phyloP scores from a whole-genome alignment of 1,140 invertebrate genomes.

The Ganaspis sp. region DNA sequence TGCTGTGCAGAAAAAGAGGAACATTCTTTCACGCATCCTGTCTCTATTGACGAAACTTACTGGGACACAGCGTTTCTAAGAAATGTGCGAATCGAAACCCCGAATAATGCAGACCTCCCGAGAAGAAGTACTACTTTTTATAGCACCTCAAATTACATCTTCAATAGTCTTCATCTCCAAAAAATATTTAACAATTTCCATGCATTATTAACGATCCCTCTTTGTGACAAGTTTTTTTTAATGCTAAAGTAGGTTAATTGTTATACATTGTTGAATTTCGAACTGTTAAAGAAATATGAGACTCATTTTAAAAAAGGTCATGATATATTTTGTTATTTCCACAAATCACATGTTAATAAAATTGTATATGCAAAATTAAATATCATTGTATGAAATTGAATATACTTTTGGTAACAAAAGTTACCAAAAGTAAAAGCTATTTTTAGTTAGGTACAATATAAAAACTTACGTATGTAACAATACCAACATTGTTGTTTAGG shows the following conservation, averaged over 20 bases:
- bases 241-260: neutral
- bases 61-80: neutral
- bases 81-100: neutral
- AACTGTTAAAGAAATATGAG: no score
- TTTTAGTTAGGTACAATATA: no score
- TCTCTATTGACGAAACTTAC: neutral
- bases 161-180: neutral
- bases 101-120: slow-evolving; percentile 12
- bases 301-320: no score
- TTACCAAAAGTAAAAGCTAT: no score
- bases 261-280: neutral
- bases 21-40: neutral
- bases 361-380: no score
- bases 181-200: neutral
- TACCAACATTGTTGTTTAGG: no score
- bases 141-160: slow-evolving; percentile 5
- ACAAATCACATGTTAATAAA: no score
- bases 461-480: no score
- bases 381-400: no score
- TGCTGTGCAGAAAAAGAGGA: neutral
- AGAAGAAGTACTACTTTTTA: neutral
- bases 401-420: no score
- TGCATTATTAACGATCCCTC: neutral
- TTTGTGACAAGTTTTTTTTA: neutral
- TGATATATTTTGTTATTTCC: no score